Percentiles rank a stretch among this genome's conserved stretches.
Conservation (phyloP, 2,888 invertebrate species). For the Deilephila elpenor region DNA sequence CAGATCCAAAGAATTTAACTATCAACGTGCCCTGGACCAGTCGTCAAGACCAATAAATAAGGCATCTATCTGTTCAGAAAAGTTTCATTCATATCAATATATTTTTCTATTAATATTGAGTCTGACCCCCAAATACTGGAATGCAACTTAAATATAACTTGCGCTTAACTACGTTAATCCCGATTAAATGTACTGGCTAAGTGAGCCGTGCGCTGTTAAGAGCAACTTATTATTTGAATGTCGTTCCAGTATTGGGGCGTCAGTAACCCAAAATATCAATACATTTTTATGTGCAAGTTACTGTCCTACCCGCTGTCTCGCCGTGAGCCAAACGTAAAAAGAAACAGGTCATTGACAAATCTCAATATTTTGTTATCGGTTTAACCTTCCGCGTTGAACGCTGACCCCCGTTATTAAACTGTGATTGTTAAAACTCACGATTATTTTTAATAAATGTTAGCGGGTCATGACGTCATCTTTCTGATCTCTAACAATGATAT, state of each 20-base stretch:
- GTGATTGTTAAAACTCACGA: slow-evolving; percentile 13
- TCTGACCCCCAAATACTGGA: too few species aligned
- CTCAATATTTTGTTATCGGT: slow-evolving; percentile 39
- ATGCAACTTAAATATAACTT: too few species aligned
- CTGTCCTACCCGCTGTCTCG: background rate
- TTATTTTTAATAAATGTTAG: slow-evolving; percentile 6
- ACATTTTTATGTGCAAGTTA: slow-evolving; percentile 22
- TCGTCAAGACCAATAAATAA: too few species aligned
- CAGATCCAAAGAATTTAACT: too few species aligned
- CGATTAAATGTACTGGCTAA: too few species aligned
- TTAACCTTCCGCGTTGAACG: slow-evolving; percentile 44
- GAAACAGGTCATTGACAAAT: slow-evolving; percentile 47
- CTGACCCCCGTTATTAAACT: slow-evolving; percentile 26
- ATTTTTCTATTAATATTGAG: background rate
- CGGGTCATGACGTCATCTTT: background rate
- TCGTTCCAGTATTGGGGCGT: too few species aligned
- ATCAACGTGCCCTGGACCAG: too few species aligned
- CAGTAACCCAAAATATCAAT: background rate
- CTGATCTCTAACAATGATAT: background rate
- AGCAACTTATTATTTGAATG: too few species aligned
- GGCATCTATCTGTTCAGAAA: too few species aligned
- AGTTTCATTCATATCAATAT: background rate
- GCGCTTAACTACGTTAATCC: too few species aligned
- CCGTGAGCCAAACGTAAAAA: slow-evolving; percentile 1
- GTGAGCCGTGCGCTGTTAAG: too few species aligned